A percentile compares a stretch with the other conserved stretches of the same genome.
These are phyloP conservation scores for Lycaon pictus DNA, from an alignment of 2,113 vertebrate species.

Conservation along the genomic window DNA sequence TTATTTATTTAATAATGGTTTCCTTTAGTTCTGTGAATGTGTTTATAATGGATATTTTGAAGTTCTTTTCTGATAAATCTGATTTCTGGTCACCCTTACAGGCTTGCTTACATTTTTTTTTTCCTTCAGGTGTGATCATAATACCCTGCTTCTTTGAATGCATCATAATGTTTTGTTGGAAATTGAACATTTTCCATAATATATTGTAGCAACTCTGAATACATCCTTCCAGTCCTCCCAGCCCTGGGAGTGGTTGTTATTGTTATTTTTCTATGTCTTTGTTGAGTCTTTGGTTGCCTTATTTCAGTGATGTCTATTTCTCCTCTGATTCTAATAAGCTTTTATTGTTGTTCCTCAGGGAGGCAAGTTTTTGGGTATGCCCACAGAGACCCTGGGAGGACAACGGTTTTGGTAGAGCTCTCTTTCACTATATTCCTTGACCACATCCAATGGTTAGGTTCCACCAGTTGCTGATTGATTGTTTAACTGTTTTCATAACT, in stretches of 20 bases:
- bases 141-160: no score
- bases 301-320: not conserved
- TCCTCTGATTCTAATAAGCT: not conserved
- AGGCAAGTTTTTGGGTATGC: not conserved
- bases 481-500: not conserved
- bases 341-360: not conserved
- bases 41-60: not conserved
- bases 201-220: not conserved
- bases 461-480: not conserved
- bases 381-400: not conserved
- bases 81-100: not conserved
- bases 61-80: not conserved
- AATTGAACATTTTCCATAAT: not conserved
- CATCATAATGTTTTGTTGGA: not conserved
- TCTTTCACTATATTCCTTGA: not conserved
- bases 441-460: not conserved
- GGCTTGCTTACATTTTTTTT: not conserved
- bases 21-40: not conserved
- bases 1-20: not conserved
- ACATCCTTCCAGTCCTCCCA: no score
- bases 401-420: not conserved
- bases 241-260: not conserved
- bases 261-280: not conserved
- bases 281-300: not conserved
- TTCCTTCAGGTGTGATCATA: not conserved